Base-by-base conservation (phyloP, 2,113 vertebrate species). In the Mionectes macconnelli region DNA sequence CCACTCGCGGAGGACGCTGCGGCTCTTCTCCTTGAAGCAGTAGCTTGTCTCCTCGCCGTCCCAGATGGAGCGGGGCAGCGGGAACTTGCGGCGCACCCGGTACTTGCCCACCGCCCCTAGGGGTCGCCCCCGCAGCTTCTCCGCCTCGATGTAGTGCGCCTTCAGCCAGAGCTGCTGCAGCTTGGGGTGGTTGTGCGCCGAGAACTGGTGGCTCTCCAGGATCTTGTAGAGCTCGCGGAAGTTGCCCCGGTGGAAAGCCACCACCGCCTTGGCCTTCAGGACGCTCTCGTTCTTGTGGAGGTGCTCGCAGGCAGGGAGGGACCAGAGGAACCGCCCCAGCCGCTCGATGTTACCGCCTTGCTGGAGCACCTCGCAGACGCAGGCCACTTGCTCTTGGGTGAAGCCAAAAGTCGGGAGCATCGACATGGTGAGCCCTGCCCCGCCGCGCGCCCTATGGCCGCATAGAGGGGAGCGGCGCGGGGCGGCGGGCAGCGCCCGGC, bases 11-110 rank as follows among this genome's bases (percentile, higher is more conserved):
- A 99, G 98, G 49, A 99, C 99, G 31, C 99, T 99, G 94, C 99
- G 98, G 95, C 99, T 99, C 98, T 99, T 99, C 98, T 99, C 99
- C 97, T 99, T 99, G 96, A 99, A 99, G 98, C 99, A 99, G 97
- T 99, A 99, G 98, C 99, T 99, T 80, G 99, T 99, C 97, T 99
- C 99, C 95, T 99, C 99, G 60, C 99, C 99, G 98, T 99, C 99
- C 99, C 99, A 99, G 97, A 99, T 99, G 52, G 99, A 99, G 96
- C 99, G 98, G 67, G 99, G 99, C 96, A 99, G 95, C 39, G 99
- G 99, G 97, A 99, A 99, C 98, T 99, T 99, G 97, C 99, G 99
- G 92, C 99, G 98, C 81, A 99, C 99, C 77, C 99, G 98, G 97
- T 99, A 99, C 96, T 99, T 99, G 95, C 99, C 99, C 79, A 99